Evolutionary conservation across 2,113 vertebrate genomes (phyloP).

Genomic region (Microcebus murinus): DNA sequence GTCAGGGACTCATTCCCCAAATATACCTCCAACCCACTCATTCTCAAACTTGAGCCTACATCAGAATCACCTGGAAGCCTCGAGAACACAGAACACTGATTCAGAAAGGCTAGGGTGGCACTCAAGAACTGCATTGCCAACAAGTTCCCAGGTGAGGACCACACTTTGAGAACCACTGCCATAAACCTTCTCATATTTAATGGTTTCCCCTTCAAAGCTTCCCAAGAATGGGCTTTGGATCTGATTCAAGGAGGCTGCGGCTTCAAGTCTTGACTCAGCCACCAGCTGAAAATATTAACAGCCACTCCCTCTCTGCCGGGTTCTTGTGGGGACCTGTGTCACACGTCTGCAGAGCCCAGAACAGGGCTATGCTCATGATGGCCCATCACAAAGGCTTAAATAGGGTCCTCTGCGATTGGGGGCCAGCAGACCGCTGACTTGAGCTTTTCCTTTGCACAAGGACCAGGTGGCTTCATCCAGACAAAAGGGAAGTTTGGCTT

Average conservation of each 20-base stretch:
- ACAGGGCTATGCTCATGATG: background rate
- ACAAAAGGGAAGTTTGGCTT: background rate
- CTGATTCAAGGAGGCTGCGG: background rate
- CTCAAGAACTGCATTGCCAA: background rate
- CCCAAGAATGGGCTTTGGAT: background rate
- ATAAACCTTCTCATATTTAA: background rate
- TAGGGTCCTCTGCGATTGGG: background rate
- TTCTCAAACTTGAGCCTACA: background rate
- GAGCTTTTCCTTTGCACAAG: background rate
- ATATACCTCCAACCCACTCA: background rate
- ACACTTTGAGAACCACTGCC: background rate
- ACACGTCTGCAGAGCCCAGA: background rate
- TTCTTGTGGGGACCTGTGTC: background rate
- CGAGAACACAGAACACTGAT: background rate
- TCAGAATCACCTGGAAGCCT: background rate
- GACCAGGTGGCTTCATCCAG: background rate
- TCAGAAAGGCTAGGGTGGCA: background rate
- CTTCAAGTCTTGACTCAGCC: conserved; percentile 5
- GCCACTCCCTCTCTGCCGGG: background rate
- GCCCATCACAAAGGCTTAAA: background rate
- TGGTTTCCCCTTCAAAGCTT: background rate
- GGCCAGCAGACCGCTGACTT: background rate
- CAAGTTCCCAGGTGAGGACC: background rate
- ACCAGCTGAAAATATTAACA: background rate
- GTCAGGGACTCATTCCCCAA: background rate